phyloP scores from a whole-genome alignment of 2,888 invertebrate species.

The Athalia cordata region DNA sequence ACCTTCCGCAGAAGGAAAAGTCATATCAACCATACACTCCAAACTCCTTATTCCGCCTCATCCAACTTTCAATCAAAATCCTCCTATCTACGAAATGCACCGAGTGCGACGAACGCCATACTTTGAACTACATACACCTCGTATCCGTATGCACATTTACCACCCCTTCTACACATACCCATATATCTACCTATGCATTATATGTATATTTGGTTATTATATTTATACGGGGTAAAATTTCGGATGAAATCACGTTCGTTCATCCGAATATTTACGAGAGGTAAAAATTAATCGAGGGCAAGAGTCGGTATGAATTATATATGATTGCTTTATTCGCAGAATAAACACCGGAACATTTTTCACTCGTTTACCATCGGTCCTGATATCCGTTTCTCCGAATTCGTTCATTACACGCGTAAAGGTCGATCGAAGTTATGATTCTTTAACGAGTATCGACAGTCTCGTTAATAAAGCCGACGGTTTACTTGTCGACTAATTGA shows the following conservation, averaged over 20 bases:
- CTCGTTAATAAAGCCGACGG: slow-evolving; percentile 17
- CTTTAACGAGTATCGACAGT: slow-evolving; percentile 37
- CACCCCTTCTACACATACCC: no score
- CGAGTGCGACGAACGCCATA: background rate
- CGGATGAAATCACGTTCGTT: background rate
- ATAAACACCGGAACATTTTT: no score
- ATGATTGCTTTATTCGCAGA: no score
- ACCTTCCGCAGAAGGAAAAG: slow-evolving; percentile 32
- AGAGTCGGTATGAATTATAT: no score
- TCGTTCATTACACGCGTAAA: background rate
- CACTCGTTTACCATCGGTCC: no score
- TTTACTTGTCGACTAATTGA: slow-evolving; percentile 34
- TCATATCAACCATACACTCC: slow-evolving; percentile 45
- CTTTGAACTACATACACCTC: background rate
- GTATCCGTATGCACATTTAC: background rate
- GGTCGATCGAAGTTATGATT: slow-evolving; percentile 24
- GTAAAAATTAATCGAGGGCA: no score
- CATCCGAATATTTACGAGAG: no score
- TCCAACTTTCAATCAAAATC: slow-evolving; percentile 66
- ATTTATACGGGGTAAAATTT: background rate
- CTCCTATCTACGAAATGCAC: slow-evolving; percentile 40
- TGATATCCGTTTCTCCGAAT: no score
- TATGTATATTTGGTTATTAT: no score
- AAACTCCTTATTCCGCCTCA: slow-evolving; percentile 64
- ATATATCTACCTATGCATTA: no score